These are phyloP conservation scores for Ochotona princeps DNA, from an alignment of 2,113 vertebrate genomes.

Conservation along the genomic window DNA sequence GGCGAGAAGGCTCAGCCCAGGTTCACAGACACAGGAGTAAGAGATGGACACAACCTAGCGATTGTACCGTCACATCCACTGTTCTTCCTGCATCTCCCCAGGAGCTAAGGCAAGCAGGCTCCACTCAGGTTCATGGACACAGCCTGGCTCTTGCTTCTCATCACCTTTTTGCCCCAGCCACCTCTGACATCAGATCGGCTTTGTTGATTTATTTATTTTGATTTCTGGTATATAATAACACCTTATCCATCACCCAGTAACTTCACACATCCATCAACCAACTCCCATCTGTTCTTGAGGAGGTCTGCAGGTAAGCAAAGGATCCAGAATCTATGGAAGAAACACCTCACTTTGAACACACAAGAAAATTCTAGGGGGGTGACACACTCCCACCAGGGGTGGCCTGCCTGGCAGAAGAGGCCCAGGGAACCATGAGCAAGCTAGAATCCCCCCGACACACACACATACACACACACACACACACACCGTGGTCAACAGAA, in stretches of 20 bases:
- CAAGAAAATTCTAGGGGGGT: not conserved
- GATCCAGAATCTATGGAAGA: not conserved
- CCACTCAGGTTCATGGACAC: not conserved
- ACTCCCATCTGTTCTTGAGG: not conserved
- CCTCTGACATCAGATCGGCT: not conserved
- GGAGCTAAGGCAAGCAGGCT: not conserved
- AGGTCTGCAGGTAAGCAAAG: not conserved
- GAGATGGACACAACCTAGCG: not conserved
- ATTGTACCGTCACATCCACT: not conserved
- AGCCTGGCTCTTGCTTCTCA: not conserved
- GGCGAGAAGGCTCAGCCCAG: no score
- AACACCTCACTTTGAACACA: not conserved
- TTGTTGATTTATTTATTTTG: not conserved
- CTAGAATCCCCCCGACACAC: no score
- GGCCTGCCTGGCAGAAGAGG: not conserved
- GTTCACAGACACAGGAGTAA: not conserved
- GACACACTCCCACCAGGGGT: not conserved
- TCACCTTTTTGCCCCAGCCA: not conserved
- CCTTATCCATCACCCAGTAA: not conserved
- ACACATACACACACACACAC: not conserved
- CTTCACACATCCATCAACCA: not conserved
- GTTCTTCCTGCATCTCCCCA: not conserved
- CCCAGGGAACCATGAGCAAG: no score
- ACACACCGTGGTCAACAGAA: not conserved
- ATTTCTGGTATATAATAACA: not conserved